Conservation (phyloP, 2,888 invertebrate genomes). For the Melinaea menophilus region DNA sequence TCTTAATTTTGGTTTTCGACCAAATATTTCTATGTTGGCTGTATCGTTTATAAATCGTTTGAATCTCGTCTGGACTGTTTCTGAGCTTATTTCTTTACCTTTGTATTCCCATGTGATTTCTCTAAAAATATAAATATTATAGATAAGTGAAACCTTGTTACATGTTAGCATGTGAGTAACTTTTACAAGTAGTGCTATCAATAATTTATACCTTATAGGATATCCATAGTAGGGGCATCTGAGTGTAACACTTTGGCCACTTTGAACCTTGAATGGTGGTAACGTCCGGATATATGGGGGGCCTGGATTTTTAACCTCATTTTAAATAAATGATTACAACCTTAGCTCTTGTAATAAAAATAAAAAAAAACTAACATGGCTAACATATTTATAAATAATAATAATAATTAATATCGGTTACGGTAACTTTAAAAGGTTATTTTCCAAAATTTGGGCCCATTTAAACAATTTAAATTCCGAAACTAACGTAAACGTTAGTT, state of each 20-base stretch:
- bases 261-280: slow-evolving; percentile 88
- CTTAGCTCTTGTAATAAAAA: too few relatives aligned
- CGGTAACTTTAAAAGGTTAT: too few relatives aligned
- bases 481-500: not conserved
- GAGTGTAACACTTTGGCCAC: slow-evolving; percentile 85
- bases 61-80: slow-evolving; percentile 52
- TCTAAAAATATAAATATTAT: slow-evolving; percentile 43
- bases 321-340: slow-evolving; percentile 14
- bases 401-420: too few relatives aligned
- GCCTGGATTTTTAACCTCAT: slow-evolving; percentile 62
- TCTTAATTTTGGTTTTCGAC: slow-evolving; percentile 73
- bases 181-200: not conserved
- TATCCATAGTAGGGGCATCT: slow-evolving; percentile 92
- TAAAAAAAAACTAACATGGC: too few relatives aligned
- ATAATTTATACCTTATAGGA: slow-evolving; percentile 79
- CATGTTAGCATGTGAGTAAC: slow-evolving; percentile 5
- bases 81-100: slow-evolving; percentile 65
- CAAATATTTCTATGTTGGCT: slow-evolving; percentile 66
- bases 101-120: slow-evolving; percentile 73
- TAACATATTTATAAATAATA: too few relatives aligned
- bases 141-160: too few relatives aligned
- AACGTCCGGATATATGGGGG: slow-evolving; percentile 86
- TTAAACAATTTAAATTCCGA: not conserved
- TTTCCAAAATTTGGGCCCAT: too few relatives aligned
- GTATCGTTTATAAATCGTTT: slow-evolving; percentile 55